Evolutionary conservation across 2,113 vertebrate species (phyloP).

Genomic region (Rhinoptilus africanus): DNA sequence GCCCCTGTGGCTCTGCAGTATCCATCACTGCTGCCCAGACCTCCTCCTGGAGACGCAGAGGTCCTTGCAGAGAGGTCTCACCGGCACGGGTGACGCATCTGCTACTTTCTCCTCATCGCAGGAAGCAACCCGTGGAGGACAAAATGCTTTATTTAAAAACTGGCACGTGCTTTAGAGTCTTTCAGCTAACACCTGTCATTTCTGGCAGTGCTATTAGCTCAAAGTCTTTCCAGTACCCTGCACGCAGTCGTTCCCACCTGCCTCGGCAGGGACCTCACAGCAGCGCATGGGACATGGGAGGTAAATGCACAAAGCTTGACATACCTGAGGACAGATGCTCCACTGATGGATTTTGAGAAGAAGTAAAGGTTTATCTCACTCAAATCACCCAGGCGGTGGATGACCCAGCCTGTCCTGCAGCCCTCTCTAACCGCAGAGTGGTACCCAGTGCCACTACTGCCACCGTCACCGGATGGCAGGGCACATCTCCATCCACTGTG

Average conservation of each 20-base stretch:
- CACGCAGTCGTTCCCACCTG: fast-evolving
- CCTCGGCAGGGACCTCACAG: neutral
- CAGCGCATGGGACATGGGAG: neutral
- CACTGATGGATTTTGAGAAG: neutral
- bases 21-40: neutral
- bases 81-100: neutral
- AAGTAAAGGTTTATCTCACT: neutral
- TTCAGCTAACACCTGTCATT: neutral
- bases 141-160: neutral
- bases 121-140: neutral
- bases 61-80: neutral
- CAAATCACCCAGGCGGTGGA: neutral
- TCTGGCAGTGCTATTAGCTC: neutral
- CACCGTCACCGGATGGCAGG: neutral
- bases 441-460: neutral
- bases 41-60: neutral
- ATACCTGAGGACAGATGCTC: neutral
- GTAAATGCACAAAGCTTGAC: neutral
- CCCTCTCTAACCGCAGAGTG: neutral
- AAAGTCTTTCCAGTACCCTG: neutral
- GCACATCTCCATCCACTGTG: neutral
- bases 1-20: neutral
- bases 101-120: neutral
- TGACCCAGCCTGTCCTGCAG: neutral
- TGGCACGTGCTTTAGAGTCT: neutral